A percentile compares a stretch with the other conserved stretches of the same genome.
These are phyloP conservation scores for Tachystola acroxantha DNA, from an alignment of 2,888 invertebrate species.

Conservation along the genomic window DNA sequence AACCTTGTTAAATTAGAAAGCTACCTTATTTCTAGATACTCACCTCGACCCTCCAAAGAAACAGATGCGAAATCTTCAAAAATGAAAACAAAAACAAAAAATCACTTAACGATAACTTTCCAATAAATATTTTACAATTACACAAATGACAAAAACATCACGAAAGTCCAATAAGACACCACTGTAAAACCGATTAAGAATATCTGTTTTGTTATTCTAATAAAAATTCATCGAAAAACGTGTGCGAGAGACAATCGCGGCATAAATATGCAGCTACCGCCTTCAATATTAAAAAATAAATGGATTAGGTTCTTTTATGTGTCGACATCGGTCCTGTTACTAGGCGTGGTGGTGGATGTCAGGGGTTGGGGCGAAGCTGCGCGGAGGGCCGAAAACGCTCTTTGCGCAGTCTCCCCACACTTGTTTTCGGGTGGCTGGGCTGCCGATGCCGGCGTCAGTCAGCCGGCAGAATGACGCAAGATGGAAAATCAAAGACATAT, in stretches of 20 bases:
- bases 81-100: background rate
- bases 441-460: constrained; percentile 34
- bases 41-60: background rate
- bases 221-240: constrained; percentile 6
- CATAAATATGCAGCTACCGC: background rate
- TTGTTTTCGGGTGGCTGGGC: constrained; percentile 28
- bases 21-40: background rate
- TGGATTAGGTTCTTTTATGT: constrained; percentile 10
- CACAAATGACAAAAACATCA: constrained; percentile 1
- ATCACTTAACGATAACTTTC: too few species aligned
- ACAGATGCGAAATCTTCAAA: background rate
- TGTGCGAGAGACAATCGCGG: background rate
- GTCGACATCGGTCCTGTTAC: constrained; percentile 22
- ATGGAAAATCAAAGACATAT: constrained; percentile 20
- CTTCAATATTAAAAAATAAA: constrained; percentile 9
- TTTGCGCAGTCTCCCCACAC: constrained; percentile 36
- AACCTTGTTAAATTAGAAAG: too few species aligned
- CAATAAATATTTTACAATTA: background rate
- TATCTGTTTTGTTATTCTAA: too few species aligned
- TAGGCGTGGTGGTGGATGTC: constrained; percentile 25
- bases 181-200: constrained; percentile 8
- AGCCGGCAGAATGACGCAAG: constrained; percentile 35
- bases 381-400: constrained; percentile 19
- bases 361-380: constrained; percentile 30
- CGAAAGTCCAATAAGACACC: constrained; percentile 16